These are phyloP conservation scores for Drosophila cardini DNA, from an alignment of 1,140 invertebrate genomes.

Conservation along the genomic window DNA sequence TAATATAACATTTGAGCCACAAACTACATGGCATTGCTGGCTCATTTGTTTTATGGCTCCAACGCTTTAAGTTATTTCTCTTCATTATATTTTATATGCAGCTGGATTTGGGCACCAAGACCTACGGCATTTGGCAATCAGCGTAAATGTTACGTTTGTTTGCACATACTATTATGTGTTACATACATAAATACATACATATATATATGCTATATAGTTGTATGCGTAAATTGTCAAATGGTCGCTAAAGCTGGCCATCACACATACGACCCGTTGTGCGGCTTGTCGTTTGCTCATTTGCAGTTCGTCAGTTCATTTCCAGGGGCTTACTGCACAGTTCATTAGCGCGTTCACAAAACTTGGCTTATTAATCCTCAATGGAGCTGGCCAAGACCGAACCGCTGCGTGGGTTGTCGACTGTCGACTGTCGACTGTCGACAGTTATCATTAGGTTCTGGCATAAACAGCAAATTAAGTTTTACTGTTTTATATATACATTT, in stretches of 20 bases:
- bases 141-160: constrained; percentile 78
- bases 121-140: constrained; percentile 77
- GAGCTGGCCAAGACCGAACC: constrained; percentile 15
- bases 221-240: constrained; percentile 59
- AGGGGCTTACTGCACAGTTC: constrained; percentile 69
- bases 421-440: constrained; percentile 39
- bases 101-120: constrained; percentile 27
- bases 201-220: constrained; percentile 22
- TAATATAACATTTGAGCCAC: constrained; percentile 47
- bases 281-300: constrained; percentile 41
- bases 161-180: constrained; percentile 65
- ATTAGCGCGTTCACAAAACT: constrained; percentile 71
- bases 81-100: constrained; percentile 79
- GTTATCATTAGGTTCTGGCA: constrained; percentile 74
- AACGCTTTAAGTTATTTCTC: constrained; percentile 81
- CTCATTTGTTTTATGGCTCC: constrained; percentile 81
- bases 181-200: constrained; percentile 13
- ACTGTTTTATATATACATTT: constrained; percentile 63
- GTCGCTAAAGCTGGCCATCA: constrained; percentile 51
- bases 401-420: constrained; percentile 16
- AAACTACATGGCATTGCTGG: constrained; percentile 60
- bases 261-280: constrained; percentile 65
- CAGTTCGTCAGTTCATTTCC: constrained; percentile 66
- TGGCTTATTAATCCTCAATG: constrained; percentile 75
- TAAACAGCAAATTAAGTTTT: constrained; percentile 83